Evolutionary conservation across 1,140 invertebrate species (phyloP), one percentile per base, ranked within the genome.

Genomic region (Drosophila pseudoobscura): DNA sequence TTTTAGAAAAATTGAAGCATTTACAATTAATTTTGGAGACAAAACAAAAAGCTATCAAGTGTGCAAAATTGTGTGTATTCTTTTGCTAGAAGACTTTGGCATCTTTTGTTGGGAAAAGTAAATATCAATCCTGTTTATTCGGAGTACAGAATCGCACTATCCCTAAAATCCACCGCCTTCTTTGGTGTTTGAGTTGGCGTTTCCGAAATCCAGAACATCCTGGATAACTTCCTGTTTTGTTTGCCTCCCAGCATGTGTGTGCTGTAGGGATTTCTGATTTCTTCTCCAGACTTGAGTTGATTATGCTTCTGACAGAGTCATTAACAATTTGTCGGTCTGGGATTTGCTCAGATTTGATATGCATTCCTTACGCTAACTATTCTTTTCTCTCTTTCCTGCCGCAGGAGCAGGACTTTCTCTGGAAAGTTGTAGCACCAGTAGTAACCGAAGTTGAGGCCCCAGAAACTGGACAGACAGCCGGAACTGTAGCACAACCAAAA

Each of bases 291-390:
- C 53, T 41, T 43, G 52, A 68, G 56, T 51, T 75, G 43, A 75
- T 75, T 75, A 68, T 75, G 63, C 46, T 75, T 68, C 55, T 68
- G 73, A 75, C 73, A 75, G 72, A 61, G 56, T 75, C 73, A 75
- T 75, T 75, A 75, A 56, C 72, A 75, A 68, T 75, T 68, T 75
- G 63, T 39, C 35, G 45, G 51, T 59, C 56, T 52, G 51, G 47
- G 51, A 75, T 75, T 75, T 75, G 44, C 73, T 54, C 56, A 53
- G 72, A 75, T 75, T 75, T 75, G 57, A 64, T 73, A 56, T 65
- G 49, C 54, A 75, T 57, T 52, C 45, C 49, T 44, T 46, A 24
- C 20, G 15, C 17, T 31, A 31, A 44, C 47, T 50, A 54, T 17
- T 13, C 29, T 29, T 26, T 4, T 53, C 13, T 26, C 26, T 51